Evolutionary conservation across 2,113 vertebrate species (phyloP).

Genomic region (Craseonycteris thonglongyai): DNA sequence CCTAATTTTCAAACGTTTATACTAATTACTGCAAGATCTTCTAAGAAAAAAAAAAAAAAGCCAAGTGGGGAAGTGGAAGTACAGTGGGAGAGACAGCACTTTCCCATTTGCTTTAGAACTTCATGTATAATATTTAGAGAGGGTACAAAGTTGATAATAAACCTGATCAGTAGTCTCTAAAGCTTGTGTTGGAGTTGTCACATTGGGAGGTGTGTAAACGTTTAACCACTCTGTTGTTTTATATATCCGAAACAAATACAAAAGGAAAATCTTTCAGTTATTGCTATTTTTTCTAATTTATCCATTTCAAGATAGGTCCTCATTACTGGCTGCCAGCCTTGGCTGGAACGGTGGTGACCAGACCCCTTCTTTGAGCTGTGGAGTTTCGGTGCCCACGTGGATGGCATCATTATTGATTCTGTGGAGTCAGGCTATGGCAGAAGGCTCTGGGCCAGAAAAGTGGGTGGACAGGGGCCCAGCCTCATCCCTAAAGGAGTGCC

Average conservation of each 20-base stretch:
- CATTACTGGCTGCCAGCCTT: not conserved
- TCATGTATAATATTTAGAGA: not conserved
- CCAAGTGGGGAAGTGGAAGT: not conserved
- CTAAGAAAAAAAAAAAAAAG: conserved; percentile 35
- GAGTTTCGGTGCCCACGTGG: not conserved
- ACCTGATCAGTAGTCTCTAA: not conserved
- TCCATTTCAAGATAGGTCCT: not conserved
- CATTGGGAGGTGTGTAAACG: too few species aligned
- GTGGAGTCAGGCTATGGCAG: not conserved
- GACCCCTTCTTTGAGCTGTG: not conserved
- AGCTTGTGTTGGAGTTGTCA: not conserved
- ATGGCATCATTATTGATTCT: not conserved
- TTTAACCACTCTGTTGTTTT: too few species aligned
- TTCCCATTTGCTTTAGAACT: not conserved
- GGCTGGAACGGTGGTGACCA: not conserved
- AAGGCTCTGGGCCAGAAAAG: conserved; percentile 9
- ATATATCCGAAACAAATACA: too few species aligned
- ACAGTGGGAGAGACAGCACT: not conserved
- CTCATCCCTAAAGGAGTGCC: not conserved
- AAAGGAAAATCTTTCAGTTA: not conserved
- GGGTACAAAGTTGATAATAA: not conserved
- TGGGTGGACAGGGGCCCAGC: not conserved
- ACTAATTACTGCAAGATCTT: not conserved
- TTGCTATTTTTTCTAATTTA: not conserved
- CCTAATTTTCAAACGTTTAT: not conserved